phyloP scores from a whole-genome alignment of 2,888 invertebrate species.

The Calephelis perditalis region DNA sequence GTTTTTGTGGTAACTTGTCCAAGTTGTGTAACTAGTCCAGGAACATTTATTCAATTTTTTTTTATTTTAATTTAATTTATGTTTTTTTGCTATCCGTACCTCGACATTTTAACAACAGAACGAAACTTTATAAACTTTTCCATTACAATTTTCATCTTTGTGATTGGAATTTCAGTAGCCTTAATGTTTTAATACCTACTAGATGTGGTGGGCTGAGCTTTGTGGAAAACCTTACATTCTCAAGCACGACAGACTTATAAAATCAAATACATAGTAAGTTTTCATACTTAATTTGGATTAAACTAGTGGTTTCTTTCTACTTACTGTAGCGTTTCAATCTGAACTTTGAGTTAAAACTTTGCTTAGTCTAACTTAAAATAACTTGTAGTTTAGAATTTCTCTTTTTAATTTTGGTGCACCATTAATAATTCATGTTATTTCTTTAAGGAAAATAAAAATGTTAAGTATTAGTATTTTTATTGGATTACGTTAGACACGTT shows the following conservation, averaged over 20 bases:
- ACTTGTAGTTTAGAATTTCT: no score
- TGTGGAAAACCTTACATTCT: conserved; percentile 11
- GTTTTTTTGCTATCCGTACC: conserved; percentile 1
- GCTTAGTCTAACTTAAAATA: no score
- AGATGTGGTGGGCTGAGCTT: conserved; percentile 11
- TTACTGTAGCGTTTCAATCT: neutral
- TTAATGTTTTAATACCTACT: conserved; percentile 22
- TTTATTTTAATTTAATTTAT: neutral
- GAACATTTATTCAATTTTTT: no score
- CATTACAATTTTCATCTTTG: conserved; percentile 19
- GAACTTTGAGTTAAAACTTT: no score
- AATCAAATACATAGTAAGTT: conserved; percentile 5
- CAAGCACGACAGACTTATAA: conserved; percentile 7
- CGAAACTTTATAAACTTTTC: conserved; percentile 20
- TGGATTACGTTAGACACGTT: no score
- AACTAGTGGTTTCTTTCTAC: conserved; percentile 1
- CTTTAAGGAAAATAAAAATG: no score
- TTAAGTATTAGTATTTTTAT: no score
- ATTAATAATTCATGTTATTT: no score
- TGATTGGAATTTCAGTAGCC: conserved; percentile 18
- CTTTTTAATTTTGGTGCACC: no score
- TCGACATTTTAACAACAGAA: conserved; percentile 6
- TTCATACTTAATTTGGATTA: conserved; percentile 11
- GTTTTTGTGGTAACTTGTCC: no score
- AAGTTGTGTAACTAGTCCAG: no score